phyloP scores from a whole-genome alignment of 2,888 invertebrate genomes.

The Amiota minor region DNA sequence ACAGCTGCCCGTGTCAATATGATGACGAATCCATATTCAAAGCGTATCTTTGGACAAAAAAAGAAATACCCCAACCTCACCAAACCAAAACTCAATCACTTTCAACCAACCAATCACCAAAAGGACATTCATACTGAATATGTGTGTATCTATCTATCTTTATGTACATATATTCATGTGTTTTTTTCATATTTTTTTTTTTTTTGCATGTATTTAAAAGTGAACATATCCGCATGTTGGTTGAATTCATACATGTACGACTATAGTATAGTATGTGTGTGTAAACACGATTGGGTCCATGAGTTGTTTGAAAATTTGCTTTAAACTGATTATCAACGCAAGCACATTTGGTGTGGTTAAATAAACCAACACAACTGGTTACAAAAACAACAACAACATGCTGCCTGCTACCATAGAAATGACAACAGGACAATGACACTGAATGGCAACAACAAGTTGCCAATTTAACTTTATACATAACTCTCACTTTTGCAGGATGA shows the following conservation, averaged over 20 bases:
- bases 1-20: too few relatives aligned
- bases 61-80: too few relatives aligned
- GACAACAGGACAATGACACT: not conserved
- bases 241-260: too few relatives aligned
- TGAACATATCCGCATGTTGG: not conserved
- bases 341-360: slow-evolving; percentile 15
- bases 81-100: too few relatives aligned
- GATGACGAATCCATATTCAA: too few relatives aligned
- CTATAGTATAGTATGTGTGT: not conserved
- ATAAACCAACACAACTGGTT: slow-evolving; percentile 6
- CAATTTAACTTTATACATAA: slow-evolving; percentile 43
- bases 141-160: too few relatives aligned
- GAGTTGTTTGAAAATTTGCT: slow-evolving; percentile 17
- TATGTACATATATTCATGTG: too few relatives aligned
- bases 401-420: not conserved
- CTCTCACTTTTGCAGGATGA: slow-evolving; percentile 19
- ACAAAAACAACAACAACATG: slow-evolving; percentile 12
- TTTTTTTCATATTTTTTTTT: too few relatives aligned
- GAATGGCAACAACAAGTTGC: slow-evolving; percentile 47
- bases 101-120: too few relatives aligned
- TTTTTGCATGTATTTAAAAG: not conserved
- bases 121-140: too few relatives aligned
- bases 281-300: slow-evolving; percentile 2
- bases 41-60: too few relatives aligned
- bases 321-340: slow-evolving; percentile 22